Base-by-base conservation (phyloP, 2,797 vertebrate genomes). In the Oceanodroma leucorhoa region DNA sequence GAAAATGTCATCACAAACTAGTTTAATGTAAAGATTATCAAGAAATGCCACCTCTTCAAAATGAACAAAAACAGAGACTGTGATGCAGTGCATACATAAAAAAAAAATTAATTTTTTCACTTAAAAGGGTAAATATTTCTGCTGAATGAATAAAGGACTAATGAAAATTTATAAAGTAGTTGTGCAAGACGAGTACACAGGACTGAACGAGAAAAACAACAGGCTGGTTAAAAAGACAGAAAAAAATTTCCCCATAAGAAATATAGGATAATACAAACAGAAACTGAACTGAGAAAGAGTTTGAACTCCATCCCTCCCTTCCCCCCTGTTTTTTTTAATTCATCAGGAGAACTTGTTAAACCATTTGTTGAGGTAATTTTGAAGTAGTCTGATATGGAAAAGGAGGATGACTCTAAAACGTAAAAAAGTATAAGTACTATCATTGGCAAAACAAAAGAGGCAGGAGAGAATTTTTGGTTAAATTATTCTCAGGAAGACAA, bases 1-100 rank as follows among this genome's bases (percentile, higher is more conserved):
- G 29, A 89, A 95, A 95, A 95, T 89, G 66, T 72, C 62, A 90
- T 76, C 57, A 84, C n/a, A 90, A 69, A 54, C 41, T 32, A 69
- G 41, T 69, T 84, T 65, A 89, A 82, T 26, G 15, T 78, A 89
- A 83, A 86, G 86, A 61, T 82, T 67, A 67, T 83, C 38, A 87
- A 61, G 50, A 90, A 95, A 93, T 90, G 38, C 27, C 27, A 45
- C n/a, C n/a, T 92, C 77, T 89, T 90, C 45, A 76, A 86, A 83
- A 75, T 41, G 3, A 88, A 43, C 11, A 36, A 51, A 85, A 32
- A 4, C 0, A 2, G 8, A 77, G 23, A 20, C 5, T 87, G 23
- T 77, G 62, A 61, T 0, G 0, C 24, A 76, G 19, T 46, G n/a
- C 43, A 48, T 9, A 26, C 14, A n/a, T n/a, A n/a, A n/a, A n/a